These are phyloP conservation scores for Ceratosolen fusciceps DNA, from an alignment of 1,140 invertebrate species.

Conservation along the genomic window DNA sequence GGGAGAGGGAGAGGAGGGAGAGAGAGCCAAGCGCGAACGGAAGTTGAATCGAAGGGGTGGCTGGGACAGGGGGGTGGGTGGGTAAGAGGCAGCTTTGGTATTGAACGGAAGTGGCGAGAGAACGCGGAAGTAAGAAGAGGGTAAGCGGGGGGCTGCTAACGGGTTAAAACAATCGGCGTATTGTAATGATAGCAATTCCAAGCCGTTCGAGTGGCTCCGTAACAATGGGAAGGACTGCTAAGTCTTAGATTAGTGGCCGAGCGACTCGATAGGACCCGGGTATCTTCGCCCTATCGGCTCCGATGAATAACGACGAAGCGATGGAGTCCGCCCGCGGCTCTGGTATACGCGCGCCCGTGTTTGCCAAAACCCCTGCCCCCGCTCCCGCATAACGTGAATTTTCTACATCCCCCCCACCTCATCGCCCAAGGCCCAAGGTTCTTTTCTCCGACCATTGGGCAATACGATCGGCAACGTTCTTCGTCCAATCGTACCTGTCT, in stretches of 20 bases:
- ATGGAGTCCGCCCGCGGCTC: background rate
- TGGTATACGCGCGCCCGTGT: background rate
- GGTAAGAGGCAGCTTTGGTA: no score
- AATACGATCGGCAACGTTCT: no score
- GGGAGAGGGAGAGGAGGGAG: background rate
- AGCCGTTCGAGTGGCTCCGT: background rate
- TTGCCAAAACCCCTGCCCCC: no score
- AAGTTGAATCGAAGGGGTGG: background rate
- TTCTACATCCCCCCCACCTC: constrained; percentile 40
- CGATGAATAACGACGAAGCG: constrained; percentile 34
- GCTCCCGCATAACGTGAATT: constrained; percentile 31
- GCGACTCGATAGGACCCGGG: background rate
- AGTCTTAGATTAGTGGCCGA: background rate
- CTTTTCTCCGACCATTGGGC: no score
- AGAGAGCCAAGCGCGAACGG: background rate
- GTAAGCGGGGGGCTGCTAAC: background rate
- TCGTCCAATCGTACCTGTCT: no score
- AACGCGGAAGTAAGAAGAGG: no score
- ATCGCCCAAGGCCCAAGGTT: background rate
- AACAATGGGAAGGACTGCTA: constrained; percentile 24
- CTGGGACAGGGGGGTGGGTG: background rate
- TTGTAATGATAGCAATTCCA: constrained; percentile 38
- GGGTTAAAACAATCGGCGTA: constrained; percentile 38
- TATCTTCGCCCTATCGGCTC: constrained; percentile 38
- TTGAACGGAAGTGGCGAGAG: background rate